Base-by-base conservation (phyloP, 2,888 invertebrate species). In the Penaeus monodon region DNA sequence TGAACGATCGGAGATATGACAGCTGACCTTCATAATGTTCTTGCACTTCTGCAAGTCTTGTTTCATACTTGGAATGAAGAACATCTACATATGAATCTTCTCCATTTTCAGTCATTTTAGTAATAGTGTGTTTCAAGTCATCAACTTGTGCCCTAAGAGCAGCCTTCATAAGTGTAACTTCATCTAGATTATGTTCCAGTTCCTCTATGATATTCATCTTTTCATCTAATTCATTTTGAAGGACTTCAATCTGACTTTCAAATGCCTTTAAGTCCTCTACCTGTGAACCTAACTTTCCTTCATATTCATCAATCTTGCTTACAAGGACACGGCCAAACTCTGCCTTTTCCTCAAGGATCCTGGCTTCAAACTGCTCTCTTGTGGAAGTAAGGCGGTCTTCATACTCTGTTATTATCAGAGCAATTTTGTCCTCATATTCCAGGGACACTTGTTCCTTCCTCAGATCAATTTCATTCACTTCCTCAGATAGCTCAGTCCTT, bases 301-400 rank as follows among this genome's bases (percentile, higher is more conserved):
- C 90, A 85, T 90, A 90, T 12, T 87, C 79, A 64, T 88, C 85
- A 49, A 88, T 88, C 66, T 88, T 88, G 73, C 80, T 73, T 14
- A 90, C 85, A 10, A 90, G 77, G n/a, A 90, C 86, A 12, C 90
- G 84, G 6, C 90, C 90, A 85, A 90, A 90, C 44, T 90, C 87
- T 7, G 88, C 88, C 27, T 90, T 90, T 44, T 90, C 90, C 44
- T 90, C 90, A 24, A 77, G 29, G 2, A 86, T 70, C 27, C 73
- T 44, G 44, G 88, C 29, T 49, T 86, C 86, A 63, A 83, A 84
- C 17, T 85, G 81, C 22, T 79, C 78, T 49, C 66, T 83, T 22
- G 73, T 73, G 10, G 68, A 77, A 38, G 77, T 86, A 7, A 90
- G 73, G 38, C 83, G 80, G 27, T 79, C 76, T 33, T 88, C 70